Base-by-base conservation (phyloP, 2,888 invertebrate genomes). In the Mesorhabditis sp. region DNA sequence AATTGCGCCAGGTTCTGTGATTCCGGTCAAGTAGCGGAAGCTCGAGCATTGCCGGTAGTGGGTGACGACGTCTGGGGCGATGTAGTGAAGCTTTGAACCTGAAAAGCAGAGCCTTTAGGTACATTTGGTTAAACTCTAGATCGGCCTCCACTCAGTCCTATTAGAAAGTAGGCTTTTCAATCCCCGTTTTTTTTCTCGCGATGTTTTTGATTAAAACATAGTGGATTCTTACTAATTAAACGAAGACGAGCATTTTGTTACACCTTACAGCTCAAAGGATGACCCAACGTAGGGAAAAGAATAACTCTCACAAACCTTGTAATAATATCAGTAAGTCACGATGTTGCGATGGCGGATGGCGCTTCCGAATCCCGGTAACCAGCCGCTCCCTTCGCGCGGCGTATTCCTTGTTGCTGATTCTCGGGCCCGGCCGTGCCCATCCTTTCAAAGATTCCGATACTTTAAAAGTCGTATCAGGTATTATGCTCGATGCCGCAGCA, bases 41-140 rank as follows among this genome's bases (percentile, higher is more conserved):
- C 6, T 62, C 7, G 42, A 44, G 61, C 76, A 77, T 67, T 83
- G 83, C 13, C 83, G 67, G 67, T 79, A 83, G 0, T 74, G 74
- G 71, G 79, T 76, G 5, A 80, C 82, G 7, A 84, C 83, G 70
- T 83, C 83, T 4, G 79, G 79, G 43, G 81, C 81, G 50, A 75
- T 80, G 66, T 68, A 80, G 13, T 28, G 28, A 28, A 28, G 28
- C 28, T 28, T 28, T 28, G 28, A 28, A 1, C 28, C 28, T 28
- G 28, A 28, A 28, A 28, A 28, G 28, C 28, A 28, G 28, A 28
- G 28, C 28, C 1, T 2, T 28, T 28, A 2, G 28, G 2, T 28
- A 28, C 1, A 28, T 1, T 28, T 28, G 28, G 28, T 2, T 28
- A 28, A 28, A 28, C n/a, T n/a, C n/a, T n/a, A n/a, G n/a, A n/a